These are phyloP conservation scores for Diorhabda elongata DNA, from an alignment of 1,140 invertebrate genomes.

Conservation along the genomic window DNA sequence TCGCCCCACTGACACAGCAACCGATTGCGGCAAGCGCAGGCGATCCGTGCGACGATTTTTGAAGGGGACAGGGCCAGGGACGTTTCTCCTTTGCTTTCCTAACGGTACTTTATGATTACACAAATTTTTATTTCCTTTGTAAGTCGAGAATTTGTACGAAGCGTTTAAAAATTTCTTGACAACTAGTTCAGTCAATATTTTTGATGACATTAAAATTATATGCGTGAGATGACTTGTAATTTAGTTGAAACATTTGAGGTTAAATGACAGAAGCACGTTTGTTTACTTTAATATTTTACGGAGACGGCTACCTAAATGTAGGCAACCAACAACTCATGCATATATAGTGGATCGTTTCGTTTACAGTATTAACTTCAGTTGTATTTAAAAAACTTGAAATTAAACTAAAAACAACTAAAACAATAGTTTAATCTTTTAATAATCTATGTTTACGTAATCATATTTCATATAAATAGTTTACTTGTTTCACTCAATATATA, in stretches of 20 bases:
- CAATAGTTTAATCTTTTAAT: too few species aligned
- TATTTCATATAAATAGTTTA: too few species aligned
- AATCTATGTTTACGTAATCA: too few species aligned
- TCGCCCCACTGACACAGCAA: slow-evolving; percentile 39
- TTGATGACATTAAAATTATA: not conserved
- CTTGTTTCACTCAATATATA: too few species aligned
- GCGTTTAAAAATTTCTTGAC: not conserved
- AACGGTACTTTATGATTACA: slow-evolving; percentile 4
- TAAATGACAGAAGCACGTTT: not conserved
- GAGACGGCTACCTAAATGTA: not conserved
- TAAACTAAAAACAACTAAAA: too few species aligned
- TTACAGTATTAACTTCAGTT: too few species aligned
- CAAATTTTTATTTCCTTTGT: not conserved
- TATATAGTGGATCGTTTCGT: too few species aligned
- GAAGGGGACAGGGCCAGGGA: slow-evolving; percentile 6
- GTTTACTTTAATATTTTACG: not conserved
- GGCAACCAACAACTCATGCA: not conserved
- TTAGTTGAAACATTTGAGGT: not conserved
- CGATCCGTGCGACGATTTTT: slow-evolving; percentile 18
- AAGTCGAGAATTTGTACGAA: not conserved
- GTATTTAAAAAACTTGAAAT: too few species aligned
- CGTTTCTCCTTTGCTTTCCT: slow-evolving; percentile 5
- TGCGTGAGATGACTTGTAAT: not conserved
- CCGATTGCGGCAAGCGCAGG: slow-evolving; percentile 35
- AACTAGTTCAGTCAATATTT: not conserved